Conservation (phyloP, 2,113 vertebrate genomes). For the Sakesphorus luctuosus region DNA sequence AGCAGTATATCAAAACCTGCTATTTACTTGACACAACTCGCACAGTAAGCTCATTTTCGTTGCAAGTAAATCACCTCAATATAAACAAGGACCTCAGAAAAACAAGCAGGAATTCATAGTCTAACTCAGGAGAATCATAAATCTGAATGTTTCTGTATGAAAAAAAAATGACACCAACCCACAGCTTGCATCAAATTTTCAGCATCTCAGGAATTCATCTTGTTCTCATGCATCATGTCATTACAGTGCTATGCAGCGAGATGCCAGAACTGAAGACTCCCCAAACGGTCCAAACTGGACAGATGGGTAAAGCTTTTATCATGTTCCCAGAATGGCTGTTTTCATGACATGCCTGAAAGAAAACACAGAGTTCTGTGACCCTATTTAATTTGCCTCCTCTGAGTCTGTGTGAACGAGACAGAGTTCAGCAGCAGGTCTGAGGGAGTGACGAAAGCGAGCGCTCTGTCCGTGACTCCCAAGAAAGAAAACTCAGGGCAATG, state of each 20-base stretch:
- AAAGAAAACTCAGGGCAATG: conserved; percentile 27
- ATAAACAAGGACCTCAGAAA: conserved; percentile 58
- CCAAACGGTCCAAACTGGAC: conserved; percentile 62
- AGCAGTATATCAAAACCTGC: conserved; percentile 34
- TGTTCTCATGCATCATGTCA: neutral
- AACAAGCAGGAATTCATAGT: conserved; percentile 62
- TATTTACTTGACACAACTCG: conserved; percentile 40
- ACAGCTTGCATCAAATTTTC: conserved; percentile 53
- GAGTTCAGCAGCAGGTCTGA: conserved; percentile 44
- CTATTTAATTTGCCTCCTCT: conserved; percentile 61
- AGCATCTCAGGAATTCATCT: conserved; percentile 53
- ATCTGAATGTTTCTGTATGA: conserved; percentile 55
- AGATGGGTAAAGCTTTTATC: conserved; percentile 72
- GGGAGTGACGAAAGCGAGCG: neutral
- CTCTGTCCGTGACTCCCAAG: neutral
- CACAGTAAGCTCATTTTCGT: conserved; percentile 56
- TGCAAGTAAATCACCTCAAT: conserved; percentile 60
- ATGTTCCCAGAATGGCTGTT: conserved; percentile 70
- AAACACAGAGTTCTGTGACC: conserved; percentile 60
- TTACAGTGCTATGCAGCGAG: conserved; percentile 28
- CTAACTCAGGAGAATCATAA: conserved; percentile 57
- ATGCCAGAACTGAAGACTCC: conserved; percentile 62
- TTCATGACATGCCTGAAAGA: conserved; percentile 63
- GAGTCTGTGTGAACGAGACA: conserved; percentile 26
- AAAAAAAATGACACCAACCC: conserved; percentile 41